phyloP scores from a whole-genome alignment of 2,888 invertebrate species.

The Escarpia spicata region DNA sequence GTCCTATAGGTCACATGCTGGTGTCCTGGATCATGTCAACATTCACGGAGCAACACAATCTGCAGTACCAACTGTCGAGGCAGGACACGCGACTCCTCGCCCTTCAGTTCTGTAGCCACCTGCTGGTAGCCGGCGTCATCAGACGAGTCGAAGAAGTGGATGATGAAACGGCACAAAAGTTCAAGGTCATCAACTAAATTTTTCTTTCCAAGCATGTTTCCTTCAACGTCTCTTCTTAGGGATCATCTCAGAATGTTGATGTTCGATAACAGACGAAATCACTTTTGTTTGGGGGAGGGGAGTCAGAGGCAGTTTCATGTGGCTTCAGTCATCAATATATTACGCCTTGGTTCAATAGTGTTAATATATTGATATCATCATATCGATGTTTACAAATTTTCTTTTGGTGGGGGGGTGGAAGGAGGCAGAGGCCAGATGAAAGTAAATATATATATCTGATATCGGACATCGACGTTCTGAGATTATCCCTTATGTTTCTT shows the following conservation, averaged over 20 bases:
- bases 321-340: too few relatives aligned
- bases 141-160: constrained; percentile 35
- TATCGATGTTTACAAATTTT: too few relatives aligned
- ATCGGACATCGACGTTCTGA: too few relatives aligned
- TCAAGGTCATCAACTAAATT: not conserved
- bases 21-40: constrained; percentile 88
- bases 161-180: constrained; percentile 4
- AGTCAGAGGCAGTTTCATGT: too few relatives aligned
- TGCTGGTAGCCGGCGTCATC: constrained; percentile 86
- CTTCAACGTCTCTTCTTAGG: too few relatives aligned
- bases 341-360: too few relatives aligned
- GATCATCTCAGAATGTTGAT: too few relatives aligned
- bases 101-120: constrained; percentile 86
- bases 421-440: not conserved
- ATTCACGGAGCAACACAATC: constrained; percentile 76
- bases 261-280: too few relatives aligned
- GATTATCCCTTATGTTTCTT: not conserved
- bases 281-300: too few relatives aligned
- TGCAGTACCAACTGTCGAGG: constrained; percentile 73
- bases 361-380: too few relatives aligned
- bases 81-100: constrained; percentile 78
- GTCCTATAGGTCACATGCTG: constrained; percentile 85
- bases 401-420: too few relatives aligned
- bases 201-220: not conserved
- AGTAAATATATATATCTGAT: not conserved